phyloP scores from a whole-genome alignment of 2,113 vertebrate genomes.

The Eretmochelys imbricata region DNA sequence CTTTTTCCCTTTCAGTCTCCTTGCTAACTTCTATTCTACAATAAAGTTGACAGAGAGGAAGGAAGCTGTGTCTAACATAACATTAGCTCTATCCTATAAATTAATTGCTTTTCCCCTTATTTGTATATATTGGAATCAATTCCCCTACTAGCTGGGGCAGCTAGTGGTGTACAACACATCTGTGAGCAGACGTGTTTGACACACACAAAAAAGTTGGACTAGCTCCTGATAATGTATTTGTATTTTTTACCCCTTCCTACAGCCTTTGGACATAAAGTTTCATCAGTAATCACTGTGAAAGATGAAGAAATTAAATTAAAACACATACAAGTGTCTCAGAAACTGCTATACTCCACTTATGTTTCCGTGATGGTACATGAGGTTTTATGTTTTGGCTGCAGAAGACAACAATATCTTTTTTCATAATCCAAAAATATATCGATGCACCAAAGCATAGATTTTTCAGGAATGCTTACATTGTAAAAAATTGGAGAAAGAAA shows the following conservation, averaged over 20 bases:
- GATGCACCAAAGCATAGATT: background rate
- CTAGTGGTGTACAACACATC: background rate
- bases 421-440: background rate
- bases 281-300: background rate
- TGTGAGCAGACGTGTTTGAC: background rate
- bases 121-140: background rate
- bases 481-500: background rate
- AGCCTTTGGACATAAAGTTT: background rate
- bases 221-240: background rate
- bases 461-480: background rate
- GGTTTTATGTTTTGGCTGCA: background rate
- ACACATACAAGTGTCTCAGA: background rate
- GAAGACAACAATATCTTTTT: background rate
- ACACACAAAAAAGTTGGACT: background rate
- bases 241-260: rapidly evolving
- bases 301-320: background rate
- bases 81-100: rapidly evolving
- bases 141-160: background rate
- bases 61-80: background rate
- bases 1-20: background rate
- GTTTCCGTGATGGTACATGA: background rate
- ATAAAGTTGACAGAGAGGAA: background rate
- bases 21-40: background rate
- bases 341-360: background rate
- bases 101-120: background rate